Conservation (phyloP, 2,113 vertebrate genomes). For the Alexandromys fortis region DNA sequence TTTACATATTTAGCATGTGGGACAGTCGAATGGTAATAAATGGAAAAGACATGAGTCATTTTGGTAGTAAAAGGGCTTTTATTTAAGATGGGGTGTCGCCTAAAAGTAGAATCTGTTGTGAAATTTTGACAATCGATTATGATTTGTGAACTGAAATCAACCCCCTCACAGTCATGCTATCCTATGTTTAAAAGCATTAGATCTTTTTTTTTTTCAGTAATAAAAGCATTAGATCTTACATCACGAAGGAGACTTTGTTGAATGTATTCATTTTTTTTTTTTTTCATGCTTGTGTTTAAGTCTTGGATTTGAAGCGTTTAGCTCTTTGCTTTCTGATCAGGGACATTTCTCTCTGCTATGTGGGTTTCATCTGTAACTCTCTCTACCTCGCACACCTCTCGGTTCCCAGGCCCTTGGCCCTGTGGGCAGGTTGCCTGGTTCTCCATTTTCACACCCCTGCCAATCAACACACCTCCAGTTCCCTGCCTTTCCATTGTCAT, state of each 20-base stretch:
- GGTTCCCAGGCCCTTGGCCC: background rate
- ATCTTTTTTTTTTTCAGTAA: too few relatives aligned
- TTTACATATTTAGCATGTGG: background rate
- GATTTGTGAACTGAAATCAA: background rate
- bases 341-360: background rate
- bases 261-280: background rate
- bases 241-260: background rate
- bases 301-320: slow-evolving; percentile 12
- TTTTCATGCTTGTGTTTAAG: background rate
- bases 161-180: background rate
- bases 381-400: background rate
- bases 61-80: background rate
- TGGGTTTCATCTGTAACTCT: background rate
- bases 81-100: background rate
- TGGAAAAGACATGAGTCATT: background rate
- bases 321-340: slow-evolving; percentile 25
- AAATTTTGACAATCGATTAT: background rate
- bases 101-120: background rate
- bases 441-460: background rate
- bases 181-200: background rate
- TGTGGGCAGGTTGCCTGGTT: slow-evolving; percentile 51
- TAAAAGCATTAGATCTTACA: background rate
- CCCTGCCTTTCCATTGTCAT: background rate
- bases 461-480: background rate
- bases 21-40: background rate